Evolutionary conservation across 2,113 vertebrate species (phyloP).

Genomic region (Piprites chloris): DNA sequence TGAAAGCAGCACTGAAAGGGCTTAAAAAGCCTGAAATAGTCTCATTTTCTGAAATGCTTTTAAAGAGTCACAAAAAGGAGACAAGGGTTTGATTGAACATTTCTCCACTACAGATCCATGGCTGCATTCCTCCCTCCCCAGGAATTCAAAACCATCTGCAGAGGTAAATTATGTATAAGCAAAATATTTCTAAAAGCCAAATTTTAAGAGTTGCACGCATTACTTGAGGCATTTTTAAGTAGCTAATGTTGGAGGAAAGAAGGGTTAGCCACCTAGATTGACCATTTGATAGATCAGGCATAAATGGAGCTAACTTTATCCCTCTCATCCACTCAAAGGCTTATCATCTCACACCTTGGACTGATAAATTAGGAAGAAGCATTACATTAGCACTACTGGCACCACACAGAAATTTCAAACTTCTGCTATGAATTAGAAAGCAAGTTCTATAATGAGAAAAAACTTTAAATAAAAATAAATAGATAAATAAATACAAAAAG

Average conservation of each 20-base stretch:
- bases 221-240: background rate
- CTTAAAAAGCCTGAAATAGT: background rate
- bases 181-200: slow-evolving; percentile 32
- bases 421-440: background rate
- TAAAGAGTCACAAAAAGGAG: background rate
- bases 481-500: background rate
- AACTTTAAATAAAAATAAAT: background rate
- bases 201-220: background rate
- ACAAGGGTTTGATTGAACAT: background rate
- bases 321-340: slow-evolving; percentile 45
- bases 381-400: background rate
- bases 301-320: slow-evolving; percentile 48
- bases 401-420: background rate
- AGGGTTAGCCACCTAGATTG: background rate
- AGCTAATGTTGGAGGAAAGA: background rate
- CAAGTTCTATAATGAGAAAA: background rate
- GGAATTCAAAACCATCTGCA: background rate
- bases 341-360: slow-evolving; percentile 42
- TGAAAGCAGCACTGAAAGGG: background rate
- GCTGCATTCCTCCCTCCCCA: background rate
- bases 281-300: slow-evolving; percentile 38
- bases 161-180: slow-evolving; percentile 12
- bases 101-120: background rate
- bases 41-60: background rate
- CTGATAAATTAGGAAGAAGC: slow-evolving; percentile 30